Evolutionary conservation across 64 coral and sea anemone genomes (phyloP).

Genomic region (Actinia equina): DNA sequence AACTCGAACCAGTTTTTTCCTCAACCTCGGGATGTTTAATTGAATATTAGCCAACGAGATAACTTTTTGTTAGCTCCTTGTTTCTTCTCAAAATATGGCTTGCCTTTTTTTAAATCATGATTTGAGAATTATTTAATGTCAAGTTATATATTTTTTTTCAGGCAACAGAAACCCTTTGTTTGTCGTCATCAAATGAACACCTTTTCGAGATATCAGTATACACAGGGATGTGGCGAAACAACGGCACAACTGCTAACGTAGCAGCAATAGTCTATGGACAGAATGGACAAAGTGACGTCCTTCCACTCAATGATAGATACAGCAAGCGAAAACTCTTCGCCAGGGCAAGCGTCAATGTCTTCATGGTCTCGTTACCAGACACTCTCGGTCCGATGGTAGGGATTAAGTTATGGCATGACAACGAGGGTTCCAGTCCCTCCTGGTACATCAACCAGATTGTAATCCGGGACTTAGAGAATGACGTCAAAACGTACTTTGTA

Average conservation of each 20-base stretch:
- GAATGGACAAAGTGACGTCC: slow-evolving; percentile 50
- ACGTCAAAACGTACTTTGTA: slow-evolving; percentile 64
- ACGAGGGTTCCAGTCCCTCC: slow-evolving; percentile 55
- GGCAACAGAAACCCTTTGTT: slow-evolving; percentile 71
- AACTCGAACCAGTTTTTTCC: too few relatives aligned
- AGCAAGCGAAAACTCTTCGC: slow-evolving; percentile 72
- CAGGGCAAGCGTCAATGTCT: slow-evolving; percentile 78
- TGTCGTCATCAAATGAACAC: slow-evolving; percentile 34
- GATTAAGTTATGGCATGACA: slow-evolving; percentile 88
- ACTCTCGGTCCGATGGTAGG: slow-evolving; percentile 36
- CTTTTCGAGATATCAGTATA: slow-evolving; percentile 65
- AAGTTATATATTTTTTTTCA: neutral
- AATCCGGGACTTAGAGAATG: slow-evolving; percentile 41
- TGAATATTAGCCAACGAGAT: too few relatives aligned
- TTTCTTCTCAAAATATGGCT: too few relatives aligned
- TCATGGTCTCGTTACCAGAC: slow-evolving; percentile 61
- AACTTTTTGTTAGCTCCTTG: too few relatives aligned
- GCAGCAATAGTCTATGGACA: slow-evolving; percentile 67
- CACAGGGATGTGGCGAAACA: slow-evolving; percentile 86
- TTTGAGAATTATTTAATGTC: neutral
- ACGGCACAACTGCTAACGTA: slow-evolving; percentile 75
- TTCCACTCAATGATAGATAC: slow-evolving; percentile 62
- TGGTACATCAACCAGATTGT: slow-evolving; percentile 80
- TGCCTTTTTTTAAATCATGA: too few relatives aligned
- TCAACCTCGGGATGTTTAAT: too few relatives aligned